phyloP scores from a whole-genome alignment of 2,888 invertebrate genomes.

The Synergus laeviventris region DNA sequence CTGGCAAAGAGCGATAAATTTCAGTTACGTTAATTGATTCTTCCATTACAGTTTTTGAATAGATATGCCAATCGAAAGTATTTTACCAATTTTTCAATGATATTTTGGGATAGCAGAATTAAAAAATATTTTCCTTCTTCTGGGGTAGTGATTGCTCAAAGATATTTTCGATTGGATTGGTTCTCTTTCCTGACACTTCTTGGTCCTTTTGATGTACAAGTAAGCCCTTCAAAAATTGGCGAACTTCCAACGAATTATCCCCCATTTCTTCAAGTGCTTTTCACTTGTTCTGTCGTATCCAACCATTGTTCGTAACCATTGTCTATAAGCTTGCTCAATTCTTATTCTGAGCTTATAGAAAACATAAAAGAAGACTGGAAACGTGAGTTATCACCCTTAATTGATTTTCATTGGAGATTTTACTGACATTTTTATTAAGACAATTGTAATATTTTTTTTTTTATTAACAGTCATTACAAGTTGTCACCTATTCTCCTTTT shows the following conservation, averaged over 20 bases:
- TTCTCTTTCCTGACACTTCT: conserved; percentile 14
- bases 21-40: neutral
- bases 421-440: neutral
- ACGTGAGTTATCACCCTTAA: neutral
- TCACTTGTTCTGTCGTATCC: conserved; percentile 54
- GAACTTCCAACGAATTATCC: conserved; percentile 62
- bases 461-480: too few relatives aligned
- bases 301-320: conserved; percentile 45
- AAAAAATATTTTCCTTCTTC: neutral
- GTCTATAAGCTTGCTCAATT: neutral
- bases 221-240: conserved; percentile 59
- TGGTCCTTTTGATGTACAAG: conserved; percentile 11
- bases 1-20: neutral
- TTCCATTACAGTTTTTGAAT: neutral
- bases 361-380: neutral
- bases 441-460: too few relatives aligned
- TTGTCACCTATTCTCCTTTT: too few relatives aligned
- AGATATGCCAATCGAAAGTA: neutral
- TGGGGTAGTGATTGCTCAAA: neutral
- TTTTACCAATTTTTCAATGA: neutral
- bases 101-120: too few relatives aligned
- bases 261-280: conserved; percentile 53
- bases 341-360: too few relatives aligned
- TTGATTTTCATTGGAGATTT: neutral
- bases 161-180: conserved; percentile 19